Percentiles rank a stretch among this genome's conserved stretches.
Conservation (phyloP, 2,113 vertebrate species). For the Megaleporinus macrocephalus region DNA sequence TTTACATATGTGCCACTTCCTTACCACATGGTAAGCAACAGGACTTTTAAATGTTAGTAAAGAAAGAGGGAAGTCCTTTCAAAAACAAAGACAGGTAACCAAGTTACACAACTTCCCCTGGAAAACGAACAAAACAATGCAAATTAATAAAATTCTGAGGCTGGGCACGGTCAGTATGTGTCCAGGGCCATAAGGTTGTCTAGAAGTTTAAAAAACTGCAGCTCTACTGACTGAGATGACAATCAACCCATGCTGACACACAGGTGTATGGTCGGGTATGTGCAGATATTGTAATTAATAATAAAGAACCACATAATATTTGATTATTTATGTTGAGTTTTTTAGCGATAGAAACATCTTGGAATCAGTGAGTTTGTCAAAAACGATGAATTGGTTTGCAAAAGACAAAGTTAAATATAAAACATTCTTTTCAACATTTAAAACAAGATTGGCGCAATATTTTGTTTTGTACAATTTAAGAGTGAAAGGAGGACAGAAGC, state of each 20-base stretch:
- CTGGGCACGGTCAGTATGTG: too few relatives aligned
- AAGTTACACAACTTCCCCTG: not conserved
- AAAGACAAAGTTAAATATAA: too few relatives aligned
- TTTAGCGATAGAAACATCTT: not conserved
- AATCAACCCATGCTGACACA: not conserved
- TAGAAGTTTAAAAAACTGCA: not conserved
- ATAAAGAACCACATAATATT: not conserved
- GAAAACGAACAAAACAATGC: not conserved
- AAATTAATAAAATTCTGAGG: not conserved
- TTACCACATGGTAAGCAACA: not conserved
- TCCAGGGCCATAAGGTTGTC: not conserved
- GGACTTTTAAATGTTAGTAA: not conserved
- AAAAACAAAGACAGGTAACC: not conserved
- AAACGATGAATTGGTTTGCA: too few relatives aligned
- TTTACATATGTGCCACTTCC: not conserved
- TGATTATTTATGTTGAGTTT: not conserved
- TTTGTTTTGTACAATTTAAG: too few relatives aligned
- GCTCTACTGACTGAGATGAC: not conserved
- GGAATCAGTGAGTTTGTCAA: not conserved
- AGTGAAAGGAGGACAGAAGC: too few relatives aligned
- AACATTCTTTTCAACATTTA: too few relatives aligned
- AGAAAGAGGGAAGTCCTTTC: constrained; percentile 11
- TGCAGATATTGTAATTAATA: not conserved
- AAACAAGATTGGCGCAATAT: too few relatives aligned
- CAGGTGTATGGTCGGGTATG: not conserved